Base-by-base conservation (phyloP, 2,113 vertebrate genomes). In the Cranoglanis bouderius region DNA sequence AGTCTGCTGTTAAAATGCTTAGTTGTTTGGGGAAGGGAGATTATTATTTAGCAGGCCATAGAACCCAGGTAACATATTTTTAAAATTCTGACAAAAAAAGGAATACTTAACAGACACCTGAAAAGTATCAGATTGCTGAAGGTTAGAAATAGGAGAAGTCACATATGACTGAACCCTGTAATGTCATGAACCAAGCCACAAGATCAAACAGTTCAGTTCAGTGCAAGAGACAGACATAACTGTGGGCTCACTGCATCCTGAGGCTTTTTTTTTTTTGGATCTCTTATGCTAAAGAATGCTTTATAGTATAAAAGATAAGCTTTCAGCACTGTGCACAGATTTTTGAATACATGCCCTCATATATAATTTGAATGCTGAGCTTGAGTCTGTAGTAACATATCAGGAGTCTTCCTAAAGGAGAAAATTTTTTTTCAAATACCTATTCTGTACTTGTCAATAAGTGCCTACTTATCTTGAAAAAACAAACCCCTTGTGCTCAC, bases 191-290 rank as follows among this genome's bases (percentile, higher is more conserved):
- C 72, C 85, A 74, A 84, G 90, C 53, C 82, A 82, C 83, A 82
- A 91, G 87, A 93, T 94, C 93, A 94, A 92, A 49, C 46, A 93
- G 94, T 84, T 40, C 89, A 89, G 85, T 88, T 88, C 26, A 75
- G 67, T 75, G 67, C 40, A 51, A 40, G 35, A 89, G 90, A 91
- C 78, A 78, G 87, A 85, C 86, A 91, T 84, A 90, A 32, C 35
- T 70, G 59, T 88, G 29, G 63, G 51, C 65, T 87, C 88, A 88
- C 38, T 87, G 59, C 82, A 70, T 87, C 87, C 77, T 87, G 75
- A 53, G 86, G 65, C 53, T 78, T 85, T 91, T 80, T 85, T 84
- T 91, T 13, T 77, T 90, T 49, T 88, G 82, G 81, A 85, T 84
- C 67, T 40, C 57, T 49, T 72, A 89, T 51, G 72, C 70, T 49